Evolutionary conservation across 2,113 vertebrate genomes (phyloP).

Genomic region (Serilophus lunatus): DNA sequence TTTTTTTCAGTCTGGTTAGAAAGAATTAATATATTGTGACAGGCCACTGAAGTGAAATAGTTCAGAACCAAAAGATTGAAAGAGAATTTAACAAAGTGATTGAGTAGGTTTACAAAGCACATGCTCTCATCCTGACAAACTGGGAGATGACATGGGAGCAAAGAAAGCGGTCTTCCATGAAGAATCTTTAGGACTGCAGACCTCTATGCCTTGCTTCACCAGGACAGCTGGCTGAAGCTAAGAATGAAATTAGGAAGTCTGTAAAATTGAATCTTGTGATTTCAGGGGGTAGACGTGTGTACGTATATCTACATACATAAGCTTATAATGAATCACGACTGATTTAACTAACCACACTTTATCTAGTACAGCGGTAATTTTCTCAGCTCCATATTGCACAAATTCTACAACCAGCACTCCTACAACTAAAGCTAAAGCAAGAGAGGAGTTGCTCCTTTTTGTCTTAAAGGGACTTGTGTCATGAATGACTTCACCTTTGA

Average conservation of each 20-base stretch:
- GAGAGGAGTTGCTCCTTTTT: not conserved
- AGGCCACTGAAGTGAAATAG: not conserved
- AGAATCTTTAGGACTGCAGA: not conserved
- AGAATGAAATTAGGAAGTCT: not conserved
- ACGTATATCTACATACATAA: not conserved
- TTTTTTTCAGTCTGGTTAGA: not conserved
- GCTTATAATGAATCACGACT: not conserved
- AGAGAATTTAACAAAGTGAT: not conserved
- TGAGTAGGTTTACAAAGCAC: not conserved
- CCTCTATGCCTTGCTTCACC: not conserved
- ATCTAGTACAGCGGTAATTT: not conserved
- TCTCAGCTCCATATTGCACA: not conserved
- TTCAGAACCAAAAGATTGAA: not conserved
- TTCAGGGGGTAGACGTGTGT: not conserved
- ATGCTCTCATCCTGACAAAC: not conserved
- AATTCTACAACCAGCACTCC: not conserved
- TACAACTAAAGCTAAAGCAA: not conserved
- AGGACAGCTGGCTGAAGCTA: not conserved
- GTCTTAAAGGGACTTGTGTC: not conserved
- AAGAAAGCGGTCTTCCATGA: not conserved
- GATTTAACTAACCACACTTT: not conserved
- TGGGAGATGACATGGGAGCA: not conserved
- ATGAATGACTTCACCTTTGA: not conserved
- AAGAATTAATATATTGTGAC: not conserved
- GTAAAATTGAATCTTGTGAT: not conserved